phyloP scores from a whole-genome alignment of 2,888 invertebrate genomes.

The Subacronicta megacephala region DNA sequence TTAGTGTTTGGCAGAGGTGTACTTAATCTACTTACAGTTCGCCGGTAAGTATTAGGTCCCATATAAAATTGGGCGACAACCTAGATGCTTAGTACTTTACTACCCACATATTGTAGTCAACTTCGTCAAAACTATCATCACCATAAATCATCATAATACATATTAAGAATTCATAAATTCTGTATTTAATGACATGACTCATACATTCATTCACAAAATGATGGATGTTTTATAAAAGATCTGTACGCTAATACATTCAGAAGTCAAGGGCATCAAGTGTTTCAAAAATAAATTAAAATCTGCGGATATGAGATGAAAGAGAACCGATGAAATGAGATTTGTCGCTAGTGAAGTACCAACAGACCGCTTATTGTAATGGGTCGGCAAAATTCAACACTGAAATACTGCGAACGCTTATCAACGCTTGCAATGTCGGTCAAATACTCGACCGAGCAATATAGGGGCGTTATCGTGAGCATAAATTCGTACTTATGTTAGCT shows the following conservation, averaged over 20 bases:
- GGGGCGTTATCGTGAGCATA: slow-evolving; percentile 75
- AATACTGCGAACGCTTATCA: slow-evolving; percentile 65
- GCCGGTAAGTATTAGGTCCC: no score
- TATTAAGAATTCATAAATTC: slow-evolving; percentile 23
- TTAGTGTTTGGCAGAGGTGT: no score
- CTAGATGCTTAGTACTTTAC: no score
- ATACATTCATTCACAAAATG: slow-evolving; percentile 32
- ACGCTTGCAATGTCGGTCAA: slow-evolving; percentile 68
- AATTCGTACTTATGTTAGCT: slow-evolving; percentile 44
- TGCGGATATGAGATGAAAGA: slow-evolving; percentile 42
- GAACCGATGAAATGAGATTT: slow-evolving; percentile 29
- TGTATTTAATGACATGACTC: slow-evolving; percentile 22
- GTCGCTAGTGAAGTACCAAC: slow-evolving; percentile 33
- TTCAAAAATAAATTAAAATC: slow-evolving; percentile 33
- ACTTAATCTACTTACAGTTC: no score
- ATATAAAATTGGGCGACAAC: no score
- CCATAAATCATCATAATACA: slow-evolving; percentile 37
- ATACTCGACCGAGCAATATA: slow-evolving; percentile 65
- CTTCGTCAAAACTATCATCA: no score
- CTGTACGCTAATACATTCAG: slow-evolving; percentile 1
- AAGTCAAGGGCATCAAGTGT: slow-evolving; percentile 7
- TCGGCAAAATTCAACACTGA: slow-evolving; percentile 52
- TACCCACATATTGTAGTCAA: no score
- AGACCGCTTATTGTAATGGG: slow-evolving; percentile 38
- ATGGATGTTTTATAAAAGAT: slow-evolving; percentile 11